Base-by-base conservation (phyloP, 1,140 invertebrate genomes). In the Colletes latitarsis region DNA sequence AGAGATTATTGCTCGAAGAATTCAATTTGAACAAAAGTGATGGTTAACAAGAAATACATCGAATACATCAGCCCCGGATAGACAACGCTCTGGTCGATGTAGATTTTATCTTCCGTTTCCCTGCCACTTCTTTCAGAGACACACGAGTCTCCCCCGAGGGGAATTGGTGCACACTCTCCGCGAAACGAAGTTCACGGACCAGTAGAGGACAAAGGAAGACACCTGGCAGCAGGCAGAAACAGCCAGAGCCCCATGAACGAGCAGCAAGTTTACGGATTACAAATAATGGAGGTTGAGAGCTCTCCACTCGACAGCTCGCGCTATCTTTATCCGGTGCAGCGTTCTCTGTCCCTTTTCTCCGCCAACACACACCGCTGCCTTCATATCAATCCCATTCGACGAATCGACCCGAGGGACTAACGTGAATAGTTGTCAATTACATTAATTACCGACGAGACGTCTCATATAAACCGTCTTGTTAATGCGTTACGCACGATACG, bases 221-320 rank as follows among this genome's bases (percentile, higher is more conserved):
- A 55, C 53, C 53, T 17, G 53, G 53, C 14, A 17, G 15, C 14
- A 17, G 53, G 15, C 53, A 6, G 53, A 15, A 3, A 55, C 53
- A 17, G 15, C 17, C 17, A 17, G 3, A 15, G 53, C 14, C 53
- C 14, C 53, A 15, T n/a, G 14, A 55, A 55, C 14, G 53, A 55
- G 17, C 53, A 55, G 14, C 53, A 62, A 62, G 60, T 62, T 62
- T 62, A 62, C 30, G 60, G 60, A 30, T 62, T 62, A 62, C 60
- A 62, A 21, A 62, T 62, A 62, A 62, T 21, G 60, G 60, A 19
- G 21, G 60, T 62, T 62, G 30, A 62, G 60, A 30, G 60, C 60
- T 30, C 12, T 15, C 60, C 60, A 55, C 53, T 17, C 53, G 53
- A 17, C 53, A 17, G 17, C 17, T n/a, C 53, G 53, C 53, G 17